Conservation (phyloP, 2,888 invertebrate genomes). For the Cyclophora punctaria region DNA sequence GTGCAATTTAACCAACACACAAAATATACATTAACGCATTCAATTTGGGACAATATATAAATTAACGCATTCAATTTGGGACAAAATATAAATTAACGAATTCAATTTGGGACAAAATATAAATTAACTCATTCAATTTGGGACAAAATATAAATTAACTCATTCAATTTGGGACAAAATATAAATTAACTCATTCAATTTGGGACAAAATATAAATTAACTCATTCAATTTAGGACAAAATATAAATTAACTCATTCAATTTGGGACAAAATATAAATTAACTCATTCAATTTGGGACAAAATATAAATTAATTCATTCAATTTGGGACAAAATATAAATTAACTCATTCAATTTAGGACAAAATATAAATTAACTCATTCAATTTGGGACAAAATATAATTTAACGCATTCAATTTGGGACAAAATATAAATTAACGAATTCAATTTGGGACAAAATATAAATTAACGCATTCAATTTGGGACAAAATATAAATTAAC, state of each 20-base stretch:
- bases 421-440: no score
- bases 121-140: no score
- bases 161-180: no score
- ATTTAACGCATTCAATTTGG: constrained; percentile 28
- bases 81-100: no score
- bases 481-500: constrained; percentile 34
- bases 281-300: no score
- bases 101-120: no score
- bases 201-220: background rate
- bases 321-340: background rate
- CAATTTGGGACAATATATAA: background rate
- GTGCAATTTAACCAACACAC: constrained; percentile 62
- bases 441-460: no score
- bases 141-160: background rate
- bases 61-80: no score
- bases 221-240: no score
- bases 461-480: constrained; percentile 30
- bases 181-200: no score
- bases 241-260: no score
- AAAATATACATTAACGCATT: constrained; percentile 32
- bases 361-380: constrained; percentile 33
- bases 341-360: constrained; percentile 6
- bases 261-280: background rate
- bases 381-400: constrained; percentile 17
- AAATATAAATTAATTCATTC: background rate